A percentile compares a stretch with the other conserved stretches of the same genome.
These are phyloP conservation scores for Thomomys bottae DNA, from an alignment of 2,113 vertebrate species.

Conservation along the genomic window DNA sequence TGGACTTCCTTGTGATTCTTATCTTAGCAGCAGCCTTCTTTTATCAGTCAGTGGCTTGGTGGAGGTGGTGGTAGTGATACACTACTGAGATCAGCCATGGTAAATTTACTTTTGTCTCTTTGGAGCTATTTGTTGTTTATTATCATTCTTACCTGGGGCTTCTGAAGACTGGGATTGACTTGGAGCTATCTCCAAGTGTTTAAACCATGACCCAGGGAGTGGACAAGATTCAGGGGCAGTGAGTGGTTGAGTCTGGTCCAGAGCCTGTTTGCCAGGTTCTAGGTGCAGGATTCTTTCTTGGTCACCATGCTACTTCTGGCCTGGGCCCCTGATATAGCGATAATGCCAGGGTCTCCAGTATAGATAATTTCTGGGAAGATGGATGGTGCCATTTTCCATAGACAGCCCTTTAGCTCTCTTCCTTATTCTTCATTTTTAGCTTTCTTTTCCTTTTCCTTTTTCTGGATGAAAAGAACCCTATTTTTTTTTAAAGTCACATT, in stretches of 20 bases:
- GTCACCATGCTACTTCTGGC: background rate
- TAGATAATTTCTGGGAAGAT: background rate
- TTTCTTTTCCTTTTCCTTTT: background rate
- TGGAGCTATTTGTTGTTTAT: constrained; percentile 2
- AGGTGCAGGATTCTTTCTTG: background rate
- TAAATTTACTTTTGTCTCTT: background rate
- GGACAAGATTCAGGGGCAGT: background rate
- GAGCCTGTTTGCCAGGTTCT: background rate
- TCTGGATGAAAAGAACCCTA: background rate
- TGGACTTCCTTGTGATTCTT: background rate
- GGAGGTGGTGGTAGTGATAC: background rate
- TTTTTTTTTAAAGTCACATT: background rate
- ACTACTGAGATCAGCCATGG: background rate
- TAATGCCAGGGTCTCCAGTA: background rate
- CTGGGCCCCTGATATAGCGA: background rate
- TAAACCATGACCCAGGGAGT: background rate
- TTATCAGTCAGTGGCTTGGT: background rate
- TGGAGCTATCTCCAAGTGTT: background rate
- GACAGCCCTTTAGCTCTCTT: background rate
- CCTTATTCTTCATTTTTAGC: background rate
- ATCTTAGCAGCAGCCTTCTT: too few species aligned
- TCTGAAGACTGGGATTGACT: background rate
- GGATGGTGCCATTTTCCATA: background rate
- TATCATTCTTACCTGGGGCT: constrained; percentile 17
- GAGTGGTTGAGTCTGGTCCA: background rate